These are phyloP conservation scores for Limenitis camilla DNA, from an alignment of 2,888 invertebrate species.

Conservation along the genomic window DNA sequence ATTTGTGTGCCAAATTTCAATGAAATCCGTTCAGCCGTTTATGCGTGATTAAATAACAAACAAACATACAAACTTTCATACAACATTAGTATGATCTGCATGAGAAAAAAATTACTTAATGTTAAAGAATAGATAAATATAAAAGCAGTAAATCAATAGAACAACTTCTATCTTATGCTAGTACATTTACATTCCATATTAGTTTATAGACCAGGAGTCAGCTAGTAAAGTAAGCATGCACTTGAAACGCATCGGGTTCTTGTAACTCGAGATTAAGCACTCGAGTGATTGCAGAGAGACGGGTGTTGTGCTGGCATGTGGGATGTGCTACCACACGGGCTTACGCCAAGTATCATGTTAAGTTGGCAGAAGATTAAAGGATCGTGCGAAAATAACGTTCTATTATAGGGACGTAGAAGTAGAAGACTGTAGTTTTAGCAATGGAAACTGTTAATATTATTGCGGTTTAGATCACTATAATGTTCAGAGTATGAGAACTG, in stretches of 20 bases:
- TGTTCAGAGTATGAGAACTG: too few species aligned
- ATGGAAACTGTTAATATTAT: too few species aligned
- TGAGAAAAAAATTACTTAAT: too few species aligned
- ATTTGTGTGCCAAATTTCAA: too few species aligned
- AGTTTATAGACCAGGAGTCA: background rate
- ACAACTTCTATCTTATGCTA: background rate
- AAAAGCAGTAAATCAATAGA: background rate
- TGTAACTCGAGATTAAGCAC: slow-evolving; percentile 28
- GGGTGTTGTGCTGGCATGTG: slow-evolving; percentile 21
- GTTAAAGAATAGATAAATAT: background rate
- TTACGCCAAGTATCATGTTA: background rate
- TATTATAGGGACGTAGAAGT: too few species aligned
- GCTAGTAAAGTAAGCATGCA: slow-evolving; percentile 6
- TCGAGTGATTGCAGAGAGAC: slow-evolving; percentile 24
- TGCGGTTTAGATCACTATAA: too few species aligned
- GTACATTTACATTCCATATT: background rate
- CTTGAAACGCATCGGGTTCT: slow-evolving; percentile 24
- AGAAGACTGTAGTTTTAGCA: too few species aligned
- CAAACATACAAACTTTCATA: too few species aligned
- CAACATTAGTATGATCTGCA: too few species aligned
- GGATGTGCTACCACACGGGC: background rate
- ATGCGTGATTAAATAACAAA: too few species aligned
- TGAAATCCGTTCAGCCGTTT: too few species aligned
- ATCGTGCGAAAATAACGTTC: background rate
- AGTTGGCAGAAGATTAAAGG: background rate